Evolutionary conservation across 2,797 vertebrate genomes (phyloP).

Genomic region (Gymnoscopelus braueri): DNA sequence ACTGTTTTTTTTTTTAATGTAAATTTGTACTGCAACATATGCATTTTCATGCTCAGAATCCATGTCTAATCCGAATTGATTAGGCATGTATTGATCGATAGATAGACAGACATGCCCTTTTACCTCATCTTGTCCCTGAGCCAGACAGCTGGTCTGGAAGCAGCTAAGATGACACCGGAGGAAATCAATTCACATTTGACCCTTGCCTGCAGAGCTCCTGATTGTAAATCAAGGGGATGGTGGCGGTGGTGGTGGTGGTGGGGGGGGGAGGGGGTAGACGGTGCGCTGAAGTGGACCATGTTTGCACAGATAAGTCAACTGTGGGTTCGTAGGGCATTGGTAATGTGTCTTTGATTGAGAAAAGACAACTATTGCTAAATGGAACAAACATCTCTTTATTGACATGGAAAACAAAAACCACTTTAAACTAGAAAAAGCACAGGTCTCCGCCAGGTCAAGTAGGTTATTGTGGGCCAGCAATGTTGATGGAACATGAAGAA

Average conservation of each 20-base stretch:
- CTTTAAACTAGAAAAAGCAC: too few species aligned
- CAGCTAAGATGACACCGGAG: constrained; percentile 17
- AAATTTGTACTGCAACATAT: too few species aligned
- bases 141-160: constrained; percentile 23
- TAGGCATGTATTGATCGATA: constrained; percentile 28
- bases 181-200: constrained; percentile 40
- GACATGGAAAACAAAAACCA: too few species aligned
- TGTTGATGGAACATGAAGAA: too few species aligned
- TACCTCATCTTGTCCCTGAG: neutral
- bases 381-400: too few species aligned
- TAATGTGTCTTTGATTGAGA: constrained; percentile 12
- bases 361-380: too few species aligned
- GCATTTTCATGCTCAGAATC: too few species aligned
- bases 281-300: too few species aligned
- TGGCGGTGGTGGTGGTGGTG: neutral
- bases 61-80: neutral
- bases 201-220: constrained; percentile 16
- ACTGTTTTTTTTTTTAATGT: too few species aligned
- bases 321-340: constrained; percentile 4
- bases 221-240: neutral
- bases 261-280: neutral
- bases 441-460: too few species aligned
- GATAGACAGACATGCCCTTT: constrained; percentile 34
- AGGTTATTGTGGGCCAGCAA: too few species aligned
- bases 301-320: constrained; percentile 18